phyloP scores from a whole-genome alignment of 2,888 invertebrate genomes.

The Apodemia mormo region DNA sequence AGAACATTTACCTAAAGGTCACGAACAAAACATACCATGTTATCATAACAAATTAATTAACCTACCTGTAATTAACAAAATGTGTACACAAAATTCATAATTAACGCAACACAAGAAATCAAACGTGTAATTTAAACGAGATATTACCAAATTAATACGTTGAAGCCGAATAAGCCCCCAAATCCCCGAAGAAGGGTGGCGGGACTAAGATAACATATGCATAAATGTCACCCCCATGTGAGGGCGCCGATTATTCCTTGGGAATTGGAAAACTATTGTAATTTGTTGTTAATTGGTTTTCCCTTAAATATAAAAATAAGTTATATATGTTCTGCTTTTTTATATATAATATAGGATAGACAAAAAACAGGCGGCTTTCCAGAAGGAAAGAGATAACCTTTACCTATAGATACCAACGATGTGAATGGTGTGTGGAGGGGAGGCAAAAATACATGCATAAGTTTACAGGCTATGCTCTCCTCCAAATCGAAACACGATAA shows the following conservation, averaged over 20 bases:
- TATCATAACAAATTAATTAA: conserved; percentile 10
- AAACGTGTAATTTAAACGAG: conserved; percentile 36
- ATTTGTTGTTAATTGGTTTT: conserved; percentile 3
- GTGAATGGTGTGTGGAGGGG: no score
- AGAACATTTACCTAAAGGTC: conserved; percentile 10
- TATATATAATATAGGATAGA: no score
- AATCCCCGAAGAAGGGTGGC: conserved; percentile 24
- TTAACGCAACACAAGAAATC: conserved; percentile 40
- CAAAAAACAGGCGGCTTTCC: no score
- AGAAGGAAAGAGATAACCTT: no score
- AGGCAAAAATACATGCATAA: no score
- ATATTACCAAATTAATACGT: conserved; percentile 34
- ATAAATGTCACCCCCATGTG: conserved; percentile 32
- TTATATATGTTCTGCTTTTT: no score
- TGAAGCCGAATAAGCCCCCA: conserved; percentile 23
- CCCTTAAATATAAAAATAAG: not conserved
- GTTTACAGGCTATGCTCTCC: no score
- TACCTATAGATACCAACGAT: no score
- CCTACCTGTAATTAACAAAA: conserved; percentile 9
- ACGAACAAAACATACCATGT: not conserved
- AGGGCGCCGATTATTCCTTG: conserved; percentile 20
- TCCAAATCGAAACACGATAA: no score
- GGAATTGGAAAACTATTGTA: conserved; percentile 11
- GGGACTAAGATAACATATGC: conserved; percentile 29
- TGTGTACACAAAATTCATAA: conserved; percentile 16